Conservation (phyloP, 2,888 invertebrate species). For the Andrena minutula region DNA sequence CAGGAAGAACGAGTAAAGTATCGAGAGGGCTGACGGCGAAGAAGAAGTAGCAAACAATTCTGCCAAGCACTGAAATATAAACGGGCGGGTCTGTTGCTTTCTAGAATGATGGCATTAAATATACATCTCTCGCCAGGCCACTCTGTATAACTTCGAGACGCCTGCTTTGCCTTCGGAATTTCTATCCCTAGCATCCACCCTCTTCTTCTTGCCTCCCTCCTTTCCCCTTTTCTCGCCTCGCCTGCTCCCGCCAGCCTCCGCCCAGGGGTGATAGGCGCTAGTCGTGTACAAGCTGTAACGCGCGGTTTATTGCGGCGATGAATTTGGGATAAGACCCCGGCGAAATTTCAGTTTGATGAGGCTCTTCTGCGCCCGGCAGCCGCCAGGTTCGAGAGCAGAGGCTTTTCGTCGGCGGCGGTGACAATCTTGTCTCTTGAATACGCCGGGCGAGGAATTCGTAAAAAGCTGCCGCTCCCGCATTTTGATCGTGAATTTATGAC, state of each 20-base stretch:
- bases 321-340: conserved; percentile 78
- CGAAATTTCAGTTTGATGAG: conserved; percentile 80
- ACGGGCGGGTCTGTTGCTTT: conserved; percentile 68
- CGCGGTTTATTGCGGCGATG: conserved; percentile 80
- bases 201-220: conserved; percentile 22
- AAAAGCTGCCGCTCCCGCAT: background rate
- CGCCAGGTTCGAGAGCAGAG: conserved; percentile 5
- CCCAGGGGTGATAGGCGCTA: conserved; percentile 34
- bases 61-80: conserved; percentile 76
- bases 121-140: conserved; percentile 74
- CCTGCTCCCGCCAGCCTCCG: conserved; percentile 8
- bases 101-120: conserved; percentile 81
- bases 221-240: conserved; percentile 39
- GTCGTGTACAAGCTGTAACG: conserved; percentile 73
- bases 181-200: conserved; percentile 49
- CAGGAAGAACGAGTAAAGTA: background rate
- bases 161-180: conserved; percentile 57
- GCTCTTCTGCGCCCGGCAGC: conserved; percentile 25
- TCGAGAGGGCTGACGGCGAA: conserved; percentile 24
- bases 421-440: conserved; percentile 36
- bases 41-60: conserved; percentile 73
- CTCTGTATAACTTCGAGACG: conserved; percentile 56
- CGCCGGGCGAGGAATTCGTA: conserved; percentile 6
- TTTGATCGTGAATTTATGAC: conserved; percentile 33
- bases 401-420: background rate